Base-by-base conservation (phyloP, 2,888 invertebrate genomes). In the Nomada flava region DNA sequence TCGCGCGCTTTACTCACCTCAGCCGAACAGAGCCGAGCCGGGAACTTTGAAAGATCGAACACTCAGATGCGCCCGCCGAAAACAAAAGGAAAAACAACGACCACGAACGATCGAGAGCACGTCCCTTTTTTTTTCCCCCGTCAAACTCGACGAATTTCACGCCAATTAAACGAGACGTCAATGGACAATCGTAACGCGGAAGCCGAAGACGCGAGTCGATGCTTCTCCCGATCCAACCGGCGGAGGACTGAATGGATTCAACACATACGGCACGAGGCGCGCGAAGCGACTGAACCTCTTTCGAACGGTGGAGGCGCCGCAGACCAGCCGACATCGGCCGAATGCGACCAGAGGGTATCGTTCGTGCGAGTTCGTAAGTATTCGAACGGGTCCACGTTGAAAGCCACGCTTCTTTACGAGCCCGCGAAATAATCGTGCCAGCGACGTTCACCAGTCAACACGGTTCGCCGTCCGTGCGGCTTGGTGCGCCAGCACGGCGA, bases 201-300 rank as follows among this genome's bases (percentile, higher is more conserved):
- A 62, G 29, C 64, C 52, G 64, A 64, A 53, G 65, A 67, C 53
- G 62, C 11, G 50, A 60, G 53, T 53, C 63, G 52, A 53, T 50
- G 64, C 47, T 64, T 42, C 20, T 42, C 76, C n/a, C 76, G 81
- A 63, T 60, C 26, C 20, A 57, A 47, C 20, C 57, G 62, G 13
- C 29, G n/a, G 13, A 13, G 20, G 23, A 57, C 44, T 36, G 23
- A 42, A 47, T 79, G 69, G 75, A 84, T 57, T 72, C 64, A 84
- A 76, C 83, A 84, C 89, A 87, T 89, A 75, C 88, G 75, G 85
- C 76, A 81, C 71, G 90, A 84, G 84, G 86, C 90, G 90, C 90
- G 90, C 90, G 88, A 87, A 88, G 90, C 90, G 87, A 90, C 90
- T 90, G 90, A 89, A 26, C 76, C 86, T 76, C 78, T 79, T 80